Percentiles rank a stretch among this genome's conserved stretches.
Evolutionary conservation across 2,797 vertebrate species (phyloP).

Genomic region (Cheirogaleus major): DNA sequence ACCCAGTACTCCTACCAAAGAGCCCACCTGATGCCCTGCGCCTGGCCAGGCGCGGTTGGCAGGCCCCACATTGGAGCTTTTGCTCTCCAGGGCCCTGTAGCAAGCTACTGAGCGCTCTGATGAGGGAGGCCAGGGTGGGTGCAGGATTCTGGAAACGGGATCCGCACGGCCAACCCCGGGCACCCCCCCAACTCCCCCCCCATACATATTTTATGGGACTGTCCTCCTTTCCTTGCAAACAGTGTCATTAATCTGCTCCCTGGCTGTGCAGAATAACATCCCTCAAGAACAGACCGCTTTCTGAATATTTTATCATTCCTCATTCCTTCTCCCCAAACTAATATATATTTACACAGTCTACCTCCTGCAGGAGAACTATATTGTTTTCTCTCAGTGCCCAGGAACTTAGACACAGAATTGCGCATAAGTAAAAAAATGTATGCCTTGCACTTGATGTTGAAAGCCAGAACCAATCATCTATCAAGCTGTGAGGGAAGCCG

Average conservation of each 20-base stretch:
- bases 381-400: constrained; percentile 83
- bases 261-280: constrained; percentile 88
- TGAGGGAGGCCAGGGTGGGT: neutral
- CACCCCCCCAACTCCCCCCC: constrained; percentile 32
- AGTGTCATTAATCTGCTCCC: constrained; percentile 88
- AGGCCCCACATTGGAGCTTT: rapidly evolving
- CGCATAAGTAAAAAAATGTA: constrained; percentile 81
- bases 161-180: neutral
- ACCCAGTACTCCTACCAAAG: neutral
- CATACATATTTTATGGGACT: constrained; percentile 85
- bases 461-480: constrained; percentile 83
- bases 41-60: neutral
- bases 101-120: neutral
- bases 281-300: constrained; percentile 84
- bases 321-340: constrained; percentile 86
- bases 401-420: constrained; percentile 73
- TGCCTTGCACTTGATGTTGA: constrained; percentile 79
- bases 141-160: neutral
- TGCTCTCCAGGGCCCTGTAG: neutral
- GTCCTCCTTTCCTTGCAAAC: constrained; percentile 70
- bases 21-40: neutral
- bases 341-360: constrained; percentile 88
- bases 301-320: constrained; percentile 89
- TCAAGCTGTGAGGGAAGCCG: constrained; percentile 83
- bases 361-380: constrained; percentile 85